phyloP scores from a whole-genome alignment of 2,888 invertebrate species.

The Hydriomena furcata region DNA sequence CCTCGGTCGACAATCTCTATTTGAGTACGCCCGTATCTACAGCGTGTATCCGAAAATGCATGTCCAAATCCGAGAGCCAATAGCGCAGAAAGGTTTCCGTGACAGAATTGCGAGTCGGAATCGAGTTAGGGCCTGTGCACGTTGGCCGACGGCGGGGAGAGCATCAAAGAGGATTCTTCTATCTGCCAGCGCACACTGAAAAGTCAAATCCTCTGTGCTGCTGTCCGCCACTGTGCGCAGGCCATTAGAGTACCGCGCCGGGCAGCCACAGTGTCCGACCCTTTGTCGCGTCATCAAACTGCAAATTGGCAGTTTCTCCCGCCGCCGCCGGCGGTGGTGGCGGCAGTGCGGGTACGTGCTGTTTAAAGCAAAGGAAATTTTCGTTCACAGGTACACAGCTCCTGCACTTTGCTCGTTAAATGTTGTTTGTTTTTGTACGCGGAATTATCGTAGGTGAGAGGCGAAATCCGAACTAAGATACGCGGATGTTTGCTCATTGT shows the following conservation, averaged over 20 bases:
- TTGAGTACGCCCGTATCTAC: conserved; percentile 31
- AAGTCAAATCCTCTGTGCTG: too few species aligned
- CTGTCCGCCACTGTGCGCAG: too few species aligned
- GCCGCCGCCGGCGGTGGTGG: conserved; percentile 32
- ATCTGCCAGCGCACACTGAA: too few species aligned
- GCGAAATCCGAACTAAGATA: conserved; percentile 1
- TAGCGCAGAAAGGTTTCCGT: conserved; percentile 47
- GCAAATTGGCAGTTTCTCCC: conserved; percentile 69
- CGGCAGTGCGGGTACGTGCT: conserved; percentile 38
- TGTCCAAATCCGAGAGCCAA: conserved; percentile 33
- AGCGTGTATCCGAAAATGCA: conserved; percentile 31
- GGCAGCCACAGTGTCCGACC: conserved; percentile 48
- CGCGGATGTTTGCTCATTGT: conserved; percentile 5
- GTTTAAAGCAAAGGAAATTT: conserved; percentile 26
- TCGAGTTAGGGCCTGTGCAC: too few species aligned
- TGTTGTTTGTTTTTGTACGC: conserved; percentile 33
- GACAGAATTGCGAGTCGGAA: conserved; percentile 55
- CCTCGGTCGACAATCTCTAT: conserved; percentile 15
- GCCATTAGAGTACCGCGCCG: conserved; percentile 46
- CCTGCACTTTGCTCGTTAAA: conserved; percentile 30
- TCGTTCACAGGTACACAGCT: conserved; percentile 23
- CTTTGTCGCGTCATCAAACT: conserved; percentile 74
- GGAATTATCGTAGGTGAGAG: conserved; percentile 20
- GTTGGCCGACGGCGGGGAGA: too few species aligned
- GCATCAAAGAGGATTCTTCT: too few species aligned